Evolutionary conservation across 2,797 vertebrate genomes (phyloP), one percentile per base, ranked within the genome.

Genomic region (Leptoclinus maculatus): DNA sequence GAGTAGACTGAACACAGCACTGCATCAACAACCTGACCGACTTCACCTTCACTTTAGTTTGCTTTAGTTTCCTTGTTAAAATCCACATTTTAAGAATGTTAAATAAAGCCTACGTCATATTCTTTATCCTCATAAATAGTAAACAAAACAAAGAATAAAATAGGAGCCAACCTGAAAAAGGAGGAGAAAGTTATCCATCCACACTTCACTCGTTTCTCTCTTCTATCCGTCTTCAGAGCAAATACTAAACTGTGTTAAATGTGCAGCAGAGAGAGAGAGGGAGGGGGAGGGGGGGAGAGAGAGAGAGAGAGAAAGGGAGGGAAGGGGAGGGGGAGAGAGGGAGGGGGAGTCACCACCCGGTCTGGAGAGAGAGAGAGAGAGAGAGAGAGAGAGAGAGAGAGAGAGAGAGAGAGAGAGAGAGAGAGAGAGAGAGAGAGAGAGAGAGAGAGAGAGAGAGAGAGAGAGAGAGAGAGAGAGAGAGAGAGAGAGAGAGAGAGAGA

Each of bases 101-200:
- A 13, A 56, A 38, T 38, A 13, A 58, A 58, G 5, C 7, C 32
- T 7, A 34, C 32, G 7, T 34, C 32, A 34, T 5, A 13, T 29
- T 13, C 1, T 69, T 4, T 10, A 19, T 39, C 2, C 6, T 51
- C 1, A 19, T 27, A 1, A 66, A 34, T 27, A 34, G 23, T 25
- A 3, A 25, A 3, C 57, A 72, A 65, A 57, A 32, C 2, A 27
- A 4, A 39, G 25, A 79, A 76, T 25, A 62, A 83, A 70, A 66
- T 4, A 69, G 3, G 43, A 85, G 84, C 92, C 79, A 87, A 93
- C 93, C 92, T 93, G 86, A 71, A 25, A n/a, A 58, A 60, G 41
- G 16, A 71, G 63, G 53, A 69, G 78, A 62, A 74, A 80, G 53
- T 68, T 81, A 85, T 83, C 83, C 86, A 82, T 82, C 68, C 84